Percentiles rank a stretch among this genome's conserved stretches.
These are phyloP conservation scores for Hymenochirus boettgeri DNA, from an alignment of 2,113 vertebrate species.

Conservation along the genomic window DNA sequence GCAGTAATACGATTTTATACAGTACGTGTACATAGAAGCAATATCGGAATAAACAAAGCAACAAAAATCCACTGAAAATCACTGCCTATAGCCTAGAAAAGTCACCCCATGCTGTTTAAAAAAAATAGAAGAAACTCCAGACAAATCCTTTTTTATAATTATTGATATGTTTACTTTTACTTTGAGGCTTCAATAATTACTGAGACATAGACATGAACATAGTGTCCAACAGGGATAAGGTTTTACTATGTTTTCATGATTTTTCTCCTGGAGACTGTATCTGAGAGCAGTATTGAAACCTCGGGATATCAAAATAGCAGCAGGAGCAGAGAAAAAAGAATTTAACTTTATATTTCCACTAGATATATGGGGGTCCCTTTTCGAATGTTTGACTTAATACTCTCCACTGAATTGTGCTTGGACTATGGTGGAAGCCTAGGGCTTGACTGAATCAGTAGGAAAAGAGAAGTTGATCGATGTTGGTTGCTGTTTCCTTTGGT, in stretches of 20 bases:
- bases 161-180: constrained; percentile 38
- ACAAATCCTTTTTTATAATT: constrained; percentile 31
- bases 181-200: constrained; percentile 39
- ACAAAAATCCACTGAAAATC: neutral
- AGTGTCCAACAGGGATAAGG: constrained; percentile 29
- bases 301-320: constrained; percentile 32
- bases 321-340: constrained; percentile 31
- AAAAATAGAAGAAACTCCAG: constrained; percentile 14
- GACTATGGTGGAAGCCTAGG: constrained; percentile 29
- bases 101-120: constrained; percentile 11
- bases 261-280: constrained; percentile 36
- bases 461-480: constrained; percentile 30
- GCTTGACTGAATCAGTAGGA: constrained; percentile 33
- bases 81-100: constrained; percentile 3
- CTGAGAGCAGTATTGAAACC: constrained; percentile 27
- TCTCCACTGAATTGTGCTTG: constrained; percentile 26
- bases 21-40: neutral
- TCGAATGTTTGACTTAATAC: constrained; percentile 31
- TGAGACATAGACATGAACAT: constrained; percentile 25
- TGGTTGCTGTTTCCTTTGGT: constrained; percentile 26
- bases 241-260: constrained; percentile 31
- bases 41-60: neutral
- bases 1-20: neutral
- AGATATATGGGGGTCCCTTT: constrained; percentile 29
- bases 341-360: constrained; percentile 32